Base-by-base conservation (phyloP, 2,113 vertebrate species). In the Microtus oregoni region DNA sequence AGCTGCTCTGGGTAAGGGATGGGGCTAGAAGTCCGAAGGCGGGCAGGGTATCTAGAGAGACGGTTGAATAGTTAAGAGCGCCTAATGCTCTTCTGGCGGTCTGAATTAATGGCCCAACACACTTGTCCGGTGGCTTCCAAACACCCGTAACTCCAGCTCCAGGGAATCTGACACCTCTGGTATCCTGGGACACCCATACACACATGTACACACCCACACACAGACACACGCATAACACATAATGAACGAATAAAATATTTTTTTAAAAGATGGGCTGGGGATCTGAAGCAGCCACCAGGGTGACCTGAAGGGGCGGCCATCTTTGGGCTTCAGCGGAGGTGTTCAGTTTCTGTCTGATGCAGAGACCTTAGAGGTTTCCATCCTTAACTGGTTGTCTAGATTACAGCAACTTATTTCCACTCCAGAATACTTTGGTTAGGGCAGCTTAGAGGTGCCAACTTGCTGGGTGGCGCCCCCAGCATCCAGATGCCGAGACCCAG, bases 331-430 rank as follows among this genome's bases (percentile, higher is more conserved):
- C 38, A 15, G 61, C n/a, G 4, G 28, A 22, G 38, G 24, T 94
- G 41, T 28, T 93, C 47, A 55, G 38, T 77, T 55, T 81, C 47
- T 44, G 83, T 83, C 75, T 83, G 77, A 73, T 76, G 47, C 24
- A 83, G 73, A 86, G 75, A 38, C 63, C 87, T 97, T 97, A 50
- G 72, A 83, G 17, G 26, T 75, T 96, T 90, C 67, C 79, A 94
- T 75, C n/a, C 41, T 19, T 41, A 67, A 82, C 58, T 89, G 28
- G 78, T 30, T 95, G 72, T 77, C 28, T 94, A 82, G 72, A 61
- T 86, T 52, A 93, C 85, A 93, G 58, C 3, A 19, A 94, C 65
- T 81, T 47, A 44, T 9, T 89, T 70, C 10, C 50, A n/a, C 14
- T 87, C 35, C 44, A 7, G n/a, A 89, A 55, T 7, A 85, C 47